Evolutionary conservation across 2,888 invertebrate genomes (phyloP), one percentile per base, ranked within the genome.

Genomic region (Lobophora halterata): DNA sequence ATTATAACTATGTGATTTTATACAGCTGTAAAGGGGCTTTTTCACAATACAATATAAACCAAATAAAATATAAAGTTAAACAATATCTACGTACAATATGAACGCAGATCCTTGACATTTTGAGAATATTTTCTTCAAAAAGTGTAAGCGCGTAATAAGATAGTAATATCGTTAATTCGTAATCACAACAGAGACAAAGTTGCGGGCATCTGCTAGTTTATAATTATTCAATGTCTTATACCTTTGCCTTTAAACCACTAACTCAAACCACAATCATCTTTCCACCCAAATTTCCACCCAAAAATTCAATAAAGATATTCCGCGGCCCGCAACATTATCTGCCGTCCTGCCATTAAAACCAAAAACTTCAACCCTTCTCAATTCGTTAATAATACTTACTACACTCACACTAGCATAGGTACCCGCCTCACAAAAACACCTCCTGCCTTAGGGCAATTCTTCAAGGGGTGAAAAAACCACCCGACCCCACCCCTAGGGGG

Each of bases 381-480:
- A 81, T 82, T 79, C 76, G 69, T 74, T 76, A 71, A 76, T 75
- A 73, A 74, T 71, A 79, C 78, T 74, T 73, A 73, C 75, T 66
- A 66, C 68, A 55, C 79, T 71, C 80, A 77, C 74, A 70, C 55
- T 55, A 50, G 55, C 56, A 52, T 42, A 40, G 47, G 30, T 59
- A 61, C 69, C 64, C 68, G 61, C 57, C 61, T 59, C 58, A 64
- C 65, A 65, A 67, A 72, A 69, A 69, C 74, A 59, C 81, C 79
- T 71, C 73, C 66, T 71, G 81, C 82, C 81, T 82, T 82, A 70
- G 82, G 82, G 81, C 81, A 82, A 85, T 86, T 86, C 85, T 86
- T 86, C 85, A 83, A 85, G 83, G 85, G 86, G 86, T 77, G 83
- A 82, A 86, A 86, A 86, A 86, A 86, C 75, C 76, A 71, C 55